Base-by-base conservation (phyloP, 1,140 invertebrate species). In the Lysiphlebus fabarum region DNA sequence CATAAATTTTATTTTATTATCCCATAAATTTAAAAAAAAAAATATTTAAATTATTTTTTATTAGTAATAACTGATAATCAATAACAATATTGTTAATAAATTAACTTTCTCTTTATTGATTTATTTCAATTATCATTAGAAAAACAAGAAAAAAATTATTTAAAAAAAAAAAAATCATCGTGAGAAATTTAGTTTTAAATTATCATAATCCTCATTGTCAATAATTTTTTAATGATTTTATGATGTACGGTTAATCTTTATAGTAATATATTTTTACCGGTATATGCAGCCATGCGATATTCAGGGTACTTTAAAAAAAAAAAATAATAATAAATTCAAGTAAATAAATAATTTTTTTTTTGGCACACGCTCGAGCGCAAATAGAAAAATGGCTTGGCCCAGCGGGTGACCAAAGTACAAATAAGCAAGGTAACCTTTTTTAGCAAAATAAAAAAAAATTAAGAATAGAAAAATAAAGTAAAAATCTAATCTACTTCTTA, bases 201-300 rank as follows among this genome's bases (percentile, higher is more conserved):
- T 14, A 58, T 43, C 56, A 49, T 51, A 37, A 51, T 42, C 49
- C n/a, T n/a, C 56, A 41, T 58, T 58, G 48, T 58, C 6, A 53
- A 44, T 58, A 58, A 59, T 53, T 53, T 59, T 53, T 53, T 59
- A 53, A 59, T 59, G 57, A 59, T 59, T 53, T 59, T 45, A 53
- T 59, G 48, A 56, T 34, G 37, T 44, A 7, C 5, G 38, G 37
- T 47, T 53, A 59, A 53, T 53, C 57, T 17, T 10, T 44, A 45
- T 38, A 59, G 57, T 53, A 53, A n/a, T 1, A 10, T 36, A 49
- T 59, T 59, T 51, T 36, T 12, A 43, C 44, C 14, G 7, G 14
- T 56, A 12, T 11, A 56, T 43, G 3, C 54, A 47, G 47, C 43
- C 44, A 12, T 56, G 42, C 48, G 26, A 36, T 34, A 45, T 48